phyloP scores from a whole-genome alignment of 2,888 invertebrate species.

The Protonemura montana region DNA sequence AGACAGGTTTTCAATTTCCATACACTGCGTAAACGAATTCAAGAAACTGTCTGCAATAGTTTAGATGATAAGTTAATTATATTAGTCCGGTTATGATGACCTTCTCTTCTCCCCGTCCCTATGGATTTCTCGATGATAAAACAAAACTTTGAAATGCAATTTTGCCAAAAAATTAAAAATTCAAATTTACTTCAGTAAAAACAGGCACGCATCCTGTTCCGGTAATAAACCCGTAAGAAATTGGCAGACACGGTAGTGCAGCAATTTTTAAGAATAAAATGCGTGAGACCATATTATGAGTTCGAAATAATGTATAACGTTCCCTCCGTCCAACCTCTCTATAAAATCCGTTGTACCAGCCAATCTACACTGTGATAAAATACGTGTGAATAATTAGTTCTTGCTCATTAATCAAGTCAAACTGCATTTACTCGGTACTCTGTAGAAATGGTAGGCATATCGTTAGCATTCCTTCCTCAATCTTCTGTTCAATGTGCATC shows the following conservation, averaged over 20 bases:
- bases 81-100: too few species aligned
- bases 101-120: too few species aligned
- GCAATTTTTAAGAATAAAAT: background rate
- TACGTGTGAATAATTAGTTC: background rate
- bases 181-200: background rate
- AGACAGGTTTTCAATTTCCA: too few species aligned
- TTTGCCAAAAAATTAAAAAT: background rate
- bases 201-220: constrained; percentile 14
- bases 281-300: constrained; percentile 7
- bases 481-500: background rate
- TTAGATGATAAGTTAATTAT: too few species aligned
- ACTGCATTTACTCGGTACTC: background rate
- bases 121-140: background rate
- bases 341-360: background rate
- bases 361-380: background rate
- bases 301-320: background rate
- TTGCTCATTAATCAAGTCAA: background rate
- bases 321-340: background rate
- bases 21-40: too few species aligned
- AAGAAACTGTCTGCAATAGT: too few species aligned
- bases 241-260: background rate
- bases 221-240: background rate
- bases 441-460: background rate
- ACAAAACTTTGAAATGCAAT: background rate
- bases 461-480: background rate